These are phyloP conservation scores for Ellobium chinense DNA, from an alignment of 2,888 invertebrate genomes.

Conservation along the genomic window DNA sequence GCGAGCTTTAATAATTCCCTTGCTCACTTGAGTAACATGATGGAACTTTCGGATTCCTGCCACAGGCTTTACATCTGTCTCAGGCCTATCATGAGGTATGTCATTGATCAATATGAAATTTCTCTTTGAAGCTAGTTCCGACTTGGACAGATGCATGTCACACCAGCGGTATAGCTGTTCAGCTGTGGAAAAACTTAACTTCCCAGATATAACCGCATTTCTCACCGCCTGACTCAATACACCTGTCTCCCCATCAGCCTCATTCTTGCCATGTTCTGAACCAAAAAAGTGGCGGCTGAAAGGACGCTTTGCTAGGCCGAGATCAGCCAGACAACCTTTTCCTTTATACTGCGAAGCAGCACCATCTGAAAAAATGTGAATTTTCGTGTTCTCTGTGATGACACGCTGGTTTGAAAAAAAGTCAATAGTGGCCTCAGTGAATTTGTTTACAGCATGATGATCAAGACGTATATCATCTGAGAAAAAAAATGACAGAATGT, in stretches of 20 bases:
- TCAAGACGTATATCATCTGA: constrained; percentile 29
- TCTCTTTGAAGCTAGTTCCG: no score
- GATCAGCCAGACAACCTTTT: not conserved
- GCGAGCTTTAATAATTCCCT: not conserved
- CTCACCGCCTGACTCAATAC: constrained; percentile 10
- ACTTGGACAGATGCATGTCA: not conserved
- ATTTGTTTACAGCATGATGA: constrained; percentile 12
- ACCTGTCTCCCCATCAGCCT: constrained; percentile 36
- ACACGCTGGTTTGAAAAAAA: not conserved
- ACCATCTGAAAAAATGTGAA: constrained; percentile 2
- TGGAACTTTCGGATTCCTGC: not conserved
- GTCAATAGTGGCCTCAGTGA: not conserved
- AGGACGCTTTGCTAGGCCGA: not conserved
- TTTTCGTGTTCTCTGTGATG: not conserved
- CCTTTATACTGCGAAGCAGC: constrained; percentile 18
- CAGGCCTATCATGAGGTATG: not conserved
- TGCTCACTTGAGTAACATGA: not conserved
- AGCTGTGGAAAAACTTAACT: not conserved
- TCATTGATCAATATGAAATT: not conserved
- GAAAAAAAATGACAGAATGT: not conserved
- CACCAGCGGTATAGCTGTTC: not conserved
- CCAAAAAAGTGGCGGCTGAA: constrained; percentile 3
- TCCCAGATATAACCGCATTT: not conserved
- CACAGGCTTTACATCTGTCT: not conserved
- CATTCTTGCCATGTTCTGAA: constrained; percentile 31